Evolutionary conservation across 2,888 invertebrate genomes (phyloP), one percentile per base, ranked within the genome.

Genomic region (Acronicta leporina): DNA sequence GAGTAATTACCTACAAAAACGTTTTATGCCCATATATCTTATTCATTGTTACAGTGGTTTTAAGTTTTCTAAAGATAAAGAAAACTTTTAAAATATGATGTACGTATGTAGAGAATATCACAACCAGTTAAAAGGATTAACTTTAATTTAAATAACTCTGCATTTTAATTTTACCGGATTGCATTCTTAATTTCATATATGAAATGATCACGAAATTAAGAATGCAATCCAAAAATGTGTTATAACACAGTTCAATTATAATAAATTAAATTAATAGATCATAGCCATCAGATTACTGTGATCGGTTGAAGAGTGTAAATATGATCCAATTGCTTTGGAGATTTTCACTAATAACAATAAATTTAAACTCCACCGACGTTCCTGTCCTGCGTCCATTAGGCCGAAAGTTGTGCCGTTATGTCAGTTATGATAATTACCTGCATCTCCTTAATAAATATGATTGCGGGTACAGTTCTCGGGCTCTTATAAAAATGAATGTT

Each of bases 401-500:
- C 75, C 70, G 78, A 80, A 77, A 84, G 83, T 77, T 82, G 86
- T 84, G 82, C 83, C 85, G 87, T 88, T 88, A 86, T 85, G 87
- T 86, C 88, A 81, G 88, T 91, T 91, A 92, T 91, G 91, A 91
- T 92, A 92, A 93, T 92, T 89, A 92, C 85, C 69, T 88, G 85
- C 87, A 87, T 90, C 90, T 92, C 88, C 89, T 90, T 92, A 89
- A 91, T 91, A 91, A 89, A 92, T 90, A 91, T 83, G 84, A 87
- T 87, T 85, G 83, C 88, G 83, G 85, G 85, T 82, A 85, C 87
- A 89, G 87, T 88, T 89, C 84, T 86, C 77, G 78, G 84, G 82
- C 84, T 87, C 85, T 86, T 90, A 89, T 86, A 90, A 92, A 77
- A 90, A 88, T 84, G 85, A 87, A 88, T 87, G 87, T 87, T 90